Base-by-base conservation (phyloP, 2,888 invertebrate genomes). In the Catocala fraxini region DNA sequence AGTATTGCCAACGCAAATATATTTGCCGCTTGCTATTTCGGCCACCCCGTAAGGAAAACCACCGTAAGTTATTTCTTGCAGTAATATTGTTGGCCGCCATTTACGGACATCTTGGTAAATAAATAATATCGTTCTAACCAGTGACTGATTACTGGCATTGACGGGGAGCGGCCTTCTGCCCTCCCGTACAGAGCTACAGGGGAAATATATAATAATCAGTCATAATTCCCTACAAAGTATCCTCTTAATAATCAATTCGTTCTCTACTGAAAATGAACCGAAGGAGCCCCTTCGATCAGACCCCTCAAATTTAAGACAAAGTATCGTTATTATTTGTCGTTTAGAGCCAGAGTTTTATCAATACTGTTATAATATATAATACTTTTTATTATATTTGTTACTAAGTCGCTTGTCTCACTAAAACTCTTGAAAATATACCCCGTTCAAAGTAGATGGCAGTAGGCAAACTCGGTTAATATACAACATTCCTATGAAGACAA, bases 221-320 rank as follows among this genome's bases (percentile, higher is more conserved):
- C 43, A 33, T 59, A 43, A 54, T 55, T 45, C 34, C 45, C 46
- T 41, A 51, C 49, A 51, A 60, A 60, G 54, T 55, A 60, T 51
- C 46, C 45, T 46, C 51, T 51, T 41, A 35, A 55, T 54, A 60
- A 60, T 60, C 56, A 60, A 60, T 60, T 51, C 39, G 39, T 56
- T 51, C 12, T 60, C 51, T 56, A 46, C 55, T 55, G 55, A 48
- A 41, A 56, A 55, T 45, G 43, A 45, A 15, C 34, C n/a, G 15
- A 53, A 35, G 54, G 43, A 12, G 13, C 12, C 13, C 51, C 45
- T 45, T 48, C 55, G 51, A 33, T 56, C 49, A 49, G 10, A 13
- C 41, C 49, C 34, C 13, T 49, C 13, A 34, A 51, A 42, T 43
- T 49, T 49, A 41, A 51, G 6, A 34, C 33, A 49, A 49, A 34